Conservation (phyloP, 1,140 invertebrate species). For the Lethocerus indicus region DNA sequence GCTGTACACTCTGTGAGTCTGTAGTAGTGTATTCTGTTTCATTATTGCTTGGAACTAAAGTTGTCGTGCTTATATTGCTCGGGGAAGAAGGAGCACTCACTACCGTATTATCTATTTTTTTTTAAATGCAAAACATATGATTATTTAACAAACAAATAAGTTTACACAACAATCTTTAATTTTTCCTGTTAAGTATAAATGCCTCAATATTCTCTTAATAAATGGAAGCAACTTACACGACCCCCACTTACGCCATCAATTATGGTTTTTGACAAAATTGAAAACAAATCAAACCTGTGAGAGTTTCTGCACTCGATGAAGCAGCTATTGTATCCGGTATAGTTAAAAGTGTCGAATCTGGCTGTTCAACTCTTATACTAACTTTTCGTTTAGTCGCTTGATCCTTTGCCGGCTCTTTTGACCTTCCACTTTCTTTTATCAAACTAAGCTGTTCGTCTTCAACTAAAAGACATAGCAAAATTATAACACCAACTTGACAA, state of each 20-base stretch:
- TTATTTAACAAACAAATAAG: not conserved
- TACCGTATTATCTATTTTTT: conserved; percentile 23
- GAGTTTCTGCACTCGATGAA: conserved; percentile 54
- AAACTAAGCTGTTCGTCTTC: conserved; percentile 30
- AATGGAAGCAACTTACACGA: not conserved
- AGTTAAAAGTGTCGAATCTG: conserved; percentile 27
- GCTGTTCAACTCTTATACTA: conserved; percentile 25
- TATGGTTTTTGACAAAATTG: conserved; percentile 3
- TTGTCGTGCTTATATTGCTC: conserved; percentile 50
- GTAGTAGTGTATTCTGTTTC: no score
- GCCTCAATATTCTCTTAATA: not conserved
- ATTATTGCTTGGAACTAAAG: no score
- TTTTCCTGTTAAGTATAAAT: not conserved
- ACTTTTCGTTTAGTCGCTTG: conserved; percentile 21
- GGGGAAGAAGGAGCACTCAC: conserved; percentile 46
- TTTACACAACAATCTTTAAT: not conserved
- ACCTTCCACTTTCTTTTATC: conserved; percentile 18
- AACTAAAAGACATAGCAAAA: conserved; percentile 22
- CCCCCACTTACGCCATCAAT: not conserved
- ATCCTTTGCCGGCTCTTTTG: conserved; percentile 4
- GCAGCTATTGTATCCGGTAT: conserved; percentile 39
- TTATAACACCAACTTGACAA: no score
- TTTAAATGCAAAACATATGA: not conserved
- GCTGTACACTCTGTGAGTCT: no score
- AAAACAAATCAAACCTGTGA: conserved; percentile 37